phyloP scores from a whole-genome alignment of 2,113 vertebrate genomes.

The Polypterus bichir region DNA sequence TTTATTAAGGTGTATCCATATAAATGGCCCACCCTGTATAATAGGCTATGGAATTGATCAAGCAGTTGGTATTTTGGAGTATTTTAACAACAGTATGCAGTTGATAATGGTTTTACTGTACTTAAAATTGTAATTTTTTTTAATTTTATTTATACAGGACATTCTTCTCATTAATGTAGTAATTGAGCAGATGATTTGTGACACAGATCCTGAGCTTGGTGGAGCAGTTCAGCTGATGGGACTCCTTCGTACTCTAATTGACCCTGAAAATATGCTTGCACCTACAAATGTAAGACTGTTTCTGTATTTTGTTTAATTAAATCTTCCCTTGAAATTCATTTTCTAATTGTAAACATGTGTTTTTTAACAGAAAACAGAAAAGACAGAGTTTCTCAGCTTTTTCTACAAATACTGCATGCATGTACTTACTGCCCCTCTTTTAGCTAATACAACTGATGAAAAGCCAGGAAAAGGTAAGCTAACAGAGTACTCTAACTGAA shows the following conservation, averaged over 20 bases:
- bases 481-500: too few species aligned
- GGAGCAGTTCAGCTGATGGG: slow-evolving; percentile 97
- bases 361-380: slow-evolving; percentile 84
- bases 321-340: background rate
- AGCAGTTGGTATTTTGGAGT: too few species aligned
- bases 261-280: slow-evolving; percentile 96
- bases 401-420: slow-evolving; percentile 99
- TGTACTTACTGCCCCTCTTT: slow-evolving; percentile 84
- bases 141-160: slow-evolving; percentile 50
- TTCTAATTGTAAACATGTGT: background rate
- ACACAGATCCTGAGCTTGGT: slow-evolving; percentile 89
- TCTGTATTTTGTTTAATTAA: background rate
- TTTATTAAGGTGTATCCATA: too few species aligned
- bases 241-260: slow-evolving; percentile 86
- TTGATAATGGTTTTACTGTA: too few species aligned
- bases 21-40: too few species aligned
- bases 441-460: slow-evolving; percentile 88
- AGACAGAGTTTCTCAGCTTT: slow-evolving; percentile 95
- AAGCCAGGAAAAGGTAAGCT: slow-evolving; percentile 71
- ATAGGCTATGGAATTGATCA: too few species aligned
- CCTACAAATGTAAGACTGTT: slow-evolving; percentile 76
- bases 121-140: background rate
- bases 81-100: too few species aligned
- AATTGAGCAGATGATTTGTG: slow-evolving; percentile 98
- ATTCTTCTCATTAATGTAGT: slow-evolving; percentile 97